Evolutionary conservation across 2,113 vertebrate species (phyloP).

Genomic region (Saguinus imperator): DNA sequence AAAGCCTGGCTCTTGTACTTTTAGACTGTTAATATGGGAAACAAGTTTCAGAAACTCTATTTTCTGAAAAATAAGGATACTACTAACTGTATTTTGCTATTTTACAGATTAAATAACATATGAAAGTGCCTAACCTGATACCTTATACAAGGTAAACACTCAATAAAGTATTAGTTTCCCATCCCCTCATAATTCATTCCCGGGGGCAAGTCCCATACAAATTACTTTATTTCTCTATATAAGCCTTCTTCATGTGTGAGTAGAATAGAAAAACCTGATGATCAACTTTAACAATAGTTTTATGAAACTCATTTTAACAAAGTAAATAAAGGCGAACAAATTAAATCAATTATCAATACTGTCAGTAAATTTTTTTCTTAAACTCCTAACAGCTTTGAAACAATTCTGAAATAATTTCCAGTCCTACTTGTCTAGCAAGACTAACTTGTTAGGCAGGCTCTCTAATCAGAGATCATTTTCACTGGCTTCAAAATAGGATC

Average conservation of each 20-base stretch:
- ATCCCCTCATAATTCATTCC: neutral
- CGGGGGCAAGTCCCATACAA: neutral
- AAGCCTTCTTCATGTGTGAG: neutral
- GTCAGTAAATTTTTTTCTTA: neutral
- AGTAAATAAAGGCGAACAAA: slow-evolving; percentile 39
- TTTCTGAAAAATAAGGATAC: slow-evolving; percentile 32
- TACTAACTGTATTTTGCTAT: neutral
- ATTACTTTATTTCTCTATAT: neutral
- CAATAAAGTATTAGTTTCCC: neutral
- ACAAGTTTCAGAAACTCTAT: neutral
- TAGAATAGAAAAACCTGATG: neutral
- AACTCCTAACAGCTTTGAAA: neutral
- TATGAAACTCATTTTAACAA: slow-evolving; percentile 44
- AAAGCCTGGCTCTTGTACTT: neutral
- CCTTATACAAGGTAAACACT: neutral
- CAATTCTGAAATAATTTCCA: slow-evolving; percentile 46
- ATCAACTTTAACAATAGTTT: slow-evolving; percentile 2
- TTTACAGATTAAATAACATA: slow-evolving; percentile 43
- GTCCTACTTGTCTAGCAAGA: slow-evolving; percentile 26
- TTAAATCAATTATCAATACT: slow-evolving; percentile 10
- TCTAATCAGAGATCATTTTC: slow-evolving; percentile 41
- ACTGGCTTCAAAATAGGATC: neutral
- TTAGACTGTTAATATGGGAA: neutral
- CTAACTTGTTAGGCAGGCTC: neutral
- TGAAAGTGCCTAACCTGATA: neutral